Percentiles rank a stretch among this genome's conserved stretches.
Evolutionary conservation across 2,797 vertebrate genomes (phyloP).

Genomic region (Alouatta caraya): DNA sequence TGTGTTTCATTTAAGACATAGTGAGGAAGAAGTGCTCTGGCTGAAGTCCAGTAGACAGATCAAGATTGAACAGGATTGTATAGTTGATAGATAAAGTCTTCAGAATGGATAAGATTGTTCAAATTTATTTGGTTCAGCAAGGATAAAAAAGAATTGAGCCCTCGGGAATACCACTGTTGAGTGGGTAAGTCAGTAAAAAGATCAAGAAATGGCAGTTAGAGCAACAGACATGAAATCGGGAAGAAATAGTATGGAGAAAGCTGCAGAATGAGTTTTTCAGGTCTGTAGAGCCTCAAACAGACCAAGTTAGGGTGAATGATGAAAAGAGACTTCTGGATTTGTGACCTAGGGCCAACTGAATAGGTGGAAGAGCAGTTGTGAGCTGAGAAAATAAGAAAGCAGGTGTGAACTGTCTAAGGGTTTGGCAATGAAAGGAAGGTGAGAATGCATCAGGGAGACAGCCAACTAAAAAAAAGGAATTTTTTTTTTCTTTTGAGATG

Average conservation of each 20-base stretch:
- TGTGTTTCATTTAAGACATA: not conserved
- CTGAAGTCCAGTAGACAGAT: not conserved
- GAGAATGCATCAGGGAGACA: not conserved
- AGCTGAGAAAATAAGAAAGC: slow-evolving; percentile 3
- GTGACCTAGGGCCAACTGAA: not conserved
- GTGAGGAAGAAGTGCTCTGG: not conserved
- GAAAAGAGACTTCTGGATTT: not conserved
- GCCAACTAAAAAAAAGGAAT: not conserved
- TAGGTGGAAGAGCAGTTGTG: not conserved
- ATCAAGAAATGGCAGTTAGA: not conserved
- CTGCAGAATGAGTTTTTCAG: not conserved
- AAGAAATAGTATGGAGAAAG: not conserved
- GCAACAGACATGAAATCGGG: not conserved
- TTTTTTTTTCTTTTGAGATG: not conserved
- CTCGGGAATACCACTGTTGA: not conserved
- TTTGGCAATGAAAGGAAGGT: not conserved
- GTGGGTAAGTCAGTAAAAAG: not conserved
- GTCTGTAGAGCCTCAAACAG: not conserved
- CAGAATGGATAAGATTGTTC: not conserved
- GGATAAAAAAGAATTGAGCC: not conserved
- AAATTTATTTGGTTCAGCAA: not conserved
- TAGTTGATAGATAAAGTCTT: not conserved
- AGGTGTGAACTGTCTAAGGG: not conserved
- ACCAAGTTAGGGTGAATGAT: not conserved
- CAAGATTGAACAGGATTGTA: not conserved